A percentile compares a stretch with the other conserved stretches of the same genome.
These are phyloP conservation scores for Gastracanthus pulcherrimus DNA, from an alignment of 2,888 invertebrate genomes.

Conservation along the genomic window DNA sequence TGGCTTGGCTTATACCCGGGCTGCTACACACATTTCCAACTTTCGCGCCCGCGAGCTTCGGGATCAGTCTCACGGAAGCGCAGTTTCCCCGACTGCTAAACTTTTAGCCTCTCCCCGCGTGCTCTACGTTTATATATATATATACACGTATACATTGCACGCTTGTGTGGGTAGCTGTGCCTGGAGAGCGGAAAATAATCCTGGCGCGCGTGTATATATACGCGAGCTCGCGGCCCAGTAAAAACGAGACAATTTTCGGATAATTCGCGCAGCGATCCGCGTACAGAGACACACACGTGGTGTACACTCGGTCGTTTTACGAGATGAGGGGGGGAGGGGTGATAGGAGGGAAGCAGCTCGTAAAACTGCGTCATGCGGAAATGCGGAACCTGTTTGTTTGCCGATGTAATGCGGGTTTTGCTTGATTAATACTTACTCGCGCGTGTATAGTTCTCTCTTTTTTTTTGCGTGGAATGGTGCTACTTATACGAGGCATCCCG, in stretches of 20 bases:
- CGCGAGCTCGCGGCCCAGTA: background rate
- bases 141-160: background rate
- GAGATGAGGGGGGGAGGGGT: background rate
- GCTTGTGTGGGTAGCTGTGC: background rate
- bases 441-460: background rate
- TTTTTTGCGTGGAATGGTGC: background rate
- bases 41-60: constrained; percentile 2
- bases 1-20: constrained; percentile 34
- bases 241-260: constrained; percentile 44
- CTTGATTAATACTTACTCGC: constrained; percentile 30
- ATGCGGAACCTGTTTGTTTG: constrained; percentile 9
- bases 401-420: background rate
- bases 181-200: constrained; percentile 40
- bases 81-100: constrained; percentile 4
- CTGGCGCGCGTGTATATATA: background rate
- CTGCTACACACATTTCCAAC: constrained; percentile 13
- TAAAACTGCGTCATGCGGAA: constrained; percentile 35
- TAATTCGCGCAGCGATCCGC: constrained; percentile 22
- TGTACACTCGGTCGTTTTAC: constrained; percentile 15
- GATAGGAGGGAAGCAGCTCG: background rate
- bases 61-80: constrained; percentile 39
- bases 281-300: background rate
- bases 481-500: no score
- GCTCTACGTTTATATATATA: background rate
- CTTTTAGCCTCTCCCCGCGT: background rate